Evolutionary conservation across 2,888 invertebrate genomes (phyloP), one percentile per base, ranked within the genome.

Genomic region (Dolichopus griseipennis): DNA sequence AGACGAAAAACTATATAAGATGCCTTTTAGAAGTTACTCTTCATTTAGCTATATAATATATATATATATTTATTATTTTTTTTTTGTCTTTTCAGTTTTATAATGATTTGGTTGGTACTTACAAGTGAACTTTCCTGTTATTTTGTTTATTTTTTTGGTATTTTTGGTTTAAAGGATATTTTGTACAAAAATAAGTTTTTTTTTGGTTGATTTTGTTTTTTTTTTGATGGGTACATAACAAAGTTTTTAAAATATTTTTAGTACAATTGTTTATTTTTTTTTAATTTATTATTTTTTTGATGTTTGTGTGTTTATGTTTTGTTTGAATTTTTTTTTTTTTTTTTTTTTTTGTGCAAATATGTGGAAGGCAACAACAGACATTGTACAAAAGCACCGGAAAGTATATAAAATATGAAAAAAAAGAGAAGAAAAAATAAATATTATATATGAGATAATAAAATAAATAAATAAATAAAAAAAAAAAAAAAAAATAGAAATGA

Each of bases 241-340:
- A 37, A 37, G 4, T 10, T 10, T 10, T 37, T 12, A 5, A 37
- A 37, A 37, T 10, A 52, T 52, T 52, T 52, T 52, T 52, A 52
- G 15, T 52, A 37, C 10, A 37, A 37, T 37, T 15, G n/a, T n/a
- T 41, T 41, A 12, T 41, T 41, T 41, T 4, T n/a, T 41, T 41
- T 41, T 5, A 41, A 41, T 41, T 41, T 41, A 41, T 41, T 41
- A 41, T 41, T 41, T 27, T 41, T 41, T 41, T 52, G 52, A 18
- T 52, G 52, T 52, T 12, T 52, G n/a, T 52, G 52, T 52, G 52
- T 41, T 27, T 27, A 27, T 52, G 52, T 52, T 52, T 52, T 52
- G 9, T 18, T 52, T 52, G 15, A 33, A 73, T 70, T 72, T 73
- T 73, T 73, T 75, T 72, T 75, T 77, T 73, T 75, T 75, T 52